Base-by-base conservation (phyloP, 2,888 invertebrate species). In the Dichetophora obliterata region DNA sequence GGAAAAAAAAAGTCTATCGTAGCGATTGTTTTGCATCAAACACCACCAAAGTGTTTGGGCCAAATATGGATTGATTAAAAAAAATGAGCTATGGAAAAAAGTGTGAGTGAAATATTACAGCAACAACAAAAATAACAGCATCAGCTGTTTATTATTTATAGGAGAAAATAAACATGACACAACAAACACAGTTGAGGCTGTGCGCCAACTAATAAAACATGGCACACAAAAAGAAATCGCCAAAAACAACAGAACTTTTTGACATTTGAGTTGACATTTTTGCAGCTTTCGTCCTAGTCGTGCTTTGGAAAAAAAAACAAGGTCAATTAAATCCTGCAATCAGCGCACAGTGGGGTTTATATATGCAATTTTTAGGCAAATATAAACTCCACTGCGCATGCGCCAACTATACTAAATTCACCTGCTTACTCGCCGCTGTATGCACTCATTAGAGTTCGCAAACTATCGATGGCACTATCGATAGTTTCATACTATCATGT, bases 181-280 rank as follows among this genome's bases (percentile, higher is more conserved):
- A 34, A 34, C 5, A 43, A 66, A 37, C 34, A 31, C 31, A 31
- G 19, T 24, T 19, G 8, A 19, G 24, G 16, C 11, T 14, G 27
- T 31, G 31, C 11, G 14, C 11, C 43, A 14, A 52, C 54, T 73
- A 73, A 73, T 61, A 50, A 73, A 73, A 48, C 48, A 43, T 22
- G 73, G 14, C 37, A 57, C 3, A 34, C 31, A 48, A 50, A 48
- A 50, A 31, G 63, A 50, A 48, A 73, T 50, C 34, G 19, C 48
- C 63, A 65, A 73, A 50, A 57, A 31, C 37, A n/a, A 57, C 19
- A 52, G 22, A 14, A 24, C 34, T 43, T 65, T 63, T 73, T 73
- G 73, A 73, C 73, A 73, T 73, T 73, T 73, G 31, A 9, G 71
- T 27, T 71, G 71, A 71, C 71, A 71, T 71, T 71, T 37, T 14